phyloP scores from a whole-genome alignment of 2,888 invertebrate genomes.

The Scrobipalpa atriplicella region DNA sequence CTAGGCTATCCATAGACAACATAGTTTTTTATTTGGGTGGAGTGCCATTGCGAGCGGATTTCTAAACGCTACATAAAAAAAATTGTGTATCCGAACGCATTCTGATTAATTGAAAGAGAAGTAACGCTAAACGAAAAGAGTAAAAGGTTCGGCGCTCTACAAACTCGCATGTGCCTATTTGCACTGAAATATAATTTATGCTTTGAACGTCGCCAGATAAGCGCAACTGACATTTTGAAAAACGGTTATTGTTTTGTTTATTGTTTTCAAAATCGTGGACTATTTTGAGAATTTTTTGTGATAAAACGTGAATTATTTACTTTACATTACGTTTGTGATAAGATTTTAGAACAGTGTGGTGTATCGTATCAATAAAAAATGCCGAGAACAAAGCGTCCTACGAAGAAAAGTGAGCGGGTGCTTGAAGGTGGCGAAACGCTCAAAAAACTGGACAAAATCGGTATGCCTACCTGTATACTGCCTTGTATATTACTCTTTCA shows the following conservation, averaged over 20 bases:
- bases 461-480: conserved; percentile 41
- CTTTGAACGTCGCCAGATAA: neutral
- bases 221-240: conserved; percentile 39
- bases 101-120: neutral
- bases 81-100: conserved; percentile 2
- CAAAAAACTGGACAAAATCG: conserved; percentile 63
- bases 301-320: neutral
- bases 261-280: conserved; percentile 27
- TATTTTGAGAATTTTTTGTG: neutral
- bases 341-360: neutral
- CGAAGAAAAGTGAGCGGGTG: conserved; percentile 58
- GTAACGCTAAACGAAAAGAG: neutral
- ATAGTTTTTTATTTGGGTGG: neutral
- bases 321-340: neutral
- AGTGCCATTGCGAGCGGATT: neutral
- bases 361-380: conserved; percentile 41
- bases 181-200: neutral
- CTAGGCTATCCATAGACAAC: neutral
- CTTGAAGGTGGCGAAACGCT: conserved; percentile 53
- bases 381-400: conserved; percentile 75
- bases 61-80: neutral
- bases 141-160: neutral
- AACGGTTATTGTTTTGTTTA: conserved; percentile 45
- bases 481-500: neutral
- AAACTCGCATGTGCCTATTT: neutral